Evolutionary conservation across 1,140 invertebrate genomes (phyloP), one percentile per base, ranked within the genome.

Genomic region (Plodia interpunctella): DNA sequence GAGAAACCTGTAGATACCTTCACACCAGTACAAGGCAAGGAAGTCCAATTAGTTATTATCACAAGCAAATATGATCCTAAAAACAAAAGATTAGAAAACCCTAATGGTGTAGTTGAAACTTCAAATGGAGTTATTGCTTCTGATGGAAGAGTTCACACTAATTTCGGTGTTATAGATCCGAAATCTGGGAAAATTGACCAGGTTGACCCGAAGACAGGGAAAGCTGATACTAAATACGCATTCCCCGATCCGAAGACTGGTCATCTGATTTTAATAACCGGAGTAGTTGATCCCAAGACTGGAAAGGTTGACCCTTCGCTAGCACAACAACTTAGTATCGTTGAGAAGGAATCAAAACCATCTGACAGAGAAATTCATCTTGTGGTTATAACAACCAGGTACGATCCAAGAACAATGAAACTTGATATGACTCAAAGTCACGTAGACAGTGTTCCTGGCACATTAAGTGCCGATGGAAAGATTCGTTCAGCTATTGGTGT

Each of bases 361-460:
- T 49, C 79, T 17, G 80, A 87, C 66, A 77, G 83, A 66, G 85
- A 88, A 63, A 80, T 88, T 35, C 79, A 87, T 65, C 68, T 92
- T 0, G 87, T 92, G 11, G 91, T 91, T 9, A 90, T 92, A 30
- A 92, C 90, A 2, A 91, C 91, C 4, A 91, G 90, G 78, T 87
- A 91, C 57, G 91, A 92, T 66, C 88, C 90, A 0, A 89, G 81
- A 63, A 91, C 90, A 4, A 92, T 90, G 57, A 92, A 92, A 73
- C 90, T 91, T 56, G 92, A 93, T 80, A 86, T 91, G 13, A 90
- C 65, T 25, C 91, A 91, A 76, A 91, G 90, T 59, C 90, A 90
- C 35, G 70, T 92, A 2, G 92, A 93, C 59, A 92, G 92, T 0
- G 76, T 90, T 9, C 92, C 87, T 18, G 92, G 90, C 19, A 84